phyloP scores from a whole-genome alignment of 2,113 vertebrate species.

The Brachypodius melanocephalos region DNA sequence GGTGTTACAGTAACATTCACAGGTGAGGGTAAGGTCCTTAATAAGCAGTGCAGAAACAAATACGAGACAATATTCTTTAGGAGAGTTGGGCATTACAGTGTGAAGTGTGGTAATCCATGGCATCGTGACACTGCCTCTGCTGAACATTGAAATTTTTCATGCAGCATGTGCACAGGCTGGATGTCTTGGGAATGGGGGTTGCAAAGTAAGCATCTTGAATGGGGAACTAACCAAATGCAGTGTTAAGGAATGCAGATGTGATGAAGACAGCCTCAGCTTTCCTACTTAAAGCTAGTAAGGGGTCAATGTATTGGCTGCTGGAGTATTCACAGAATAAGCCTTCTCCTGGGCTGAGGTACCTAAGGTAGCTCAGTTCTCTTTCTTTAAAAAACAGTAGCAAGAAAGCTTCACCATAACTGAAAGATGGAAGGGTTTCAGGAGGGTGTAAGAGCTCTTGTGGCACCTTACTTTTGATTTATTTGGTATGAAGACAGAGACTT shows the following conservation, averaged over 20 bases:
- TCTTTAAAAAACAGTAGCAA: background rate
- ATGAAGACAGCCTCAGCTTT: background rate
- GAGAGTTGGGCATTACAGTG: background rate
- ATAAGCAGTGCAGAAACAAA: background rate
- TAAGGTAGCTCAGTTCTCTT: background rate
- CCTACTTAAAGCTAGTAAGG: background rate
- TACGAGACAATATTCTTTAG: background rate
- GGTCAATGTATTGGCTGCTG: background rate
- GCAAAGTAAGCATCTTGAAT: background rate
- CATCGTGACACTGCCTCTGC: background rate
- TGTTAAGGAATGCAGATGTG: rapidly evolving
- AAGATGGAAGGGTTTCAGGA: background rate
- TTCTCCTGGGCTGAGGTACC: background rate
- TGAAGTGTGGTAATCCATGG: background rate
- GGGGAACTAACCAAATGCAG: background rate
- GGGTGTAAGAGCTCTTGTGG: background rate
- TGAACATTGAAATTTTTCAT: background rate
- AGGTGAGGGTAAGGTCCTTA: background rate
- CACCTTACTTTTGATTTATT: background rate
- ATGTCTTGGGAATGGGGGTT: background rate
- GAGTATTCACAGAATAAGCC: background rate
- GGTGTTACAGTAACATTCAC: background rate
- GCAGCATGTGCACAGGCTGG: background rate
- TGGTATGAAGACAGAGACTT: background rate
- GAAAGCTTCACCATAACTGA: background rate